phyloP scores from a whole-genome alignment of 2,888 invertebrate species.

The Coelogynopora nodosa region DNA sequence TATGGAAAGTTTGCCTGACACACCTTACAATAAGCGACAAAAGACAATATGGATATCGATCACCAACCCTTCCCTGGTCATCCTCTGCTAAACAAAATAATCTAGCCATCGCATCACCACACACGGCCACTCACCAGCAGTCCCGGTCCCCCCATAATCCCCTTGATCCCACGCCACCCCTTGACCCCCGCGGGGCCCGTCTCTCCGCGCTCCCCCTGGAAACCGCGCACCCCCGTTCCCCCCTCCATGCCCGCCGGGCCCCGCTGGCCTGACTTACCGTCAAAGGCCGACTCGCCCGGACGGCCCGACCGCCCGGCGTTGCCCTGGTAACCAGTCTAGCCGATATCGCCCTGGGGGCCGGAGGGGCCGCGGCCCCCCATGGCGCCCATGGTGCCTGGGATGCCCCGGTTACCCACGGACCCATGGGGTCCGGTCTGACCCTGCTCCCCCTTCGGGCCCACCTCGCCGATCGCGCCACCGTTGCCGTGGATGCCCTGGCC shows the following conservation, averaged over 20 bases:
- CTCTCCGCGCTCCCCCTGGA: not conserved
- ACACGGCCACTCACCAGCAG: not conserved
- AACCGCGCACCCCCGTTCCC: not conserved
- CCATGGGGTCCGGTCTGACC: not conserved
- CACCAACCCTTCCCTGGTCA: too few species aligned
- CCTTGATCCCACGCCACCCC: conserved; percentile 2
- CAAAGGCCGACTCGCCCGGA: not conserved
- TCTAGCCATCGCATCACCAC: not conserved
- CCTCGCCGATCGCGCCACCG: not conserved
- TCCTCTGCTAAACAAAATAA: too few species aligned
- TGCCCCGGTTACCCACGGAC: not conserved
- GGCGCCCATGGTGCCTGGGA: not conserved
- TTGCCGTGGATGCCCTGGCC: not conserved
- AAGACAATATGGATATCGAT: too few species aligned
- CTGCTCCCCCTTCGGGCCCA: not conserved
- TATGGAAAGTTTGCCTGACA: too few species aligned
- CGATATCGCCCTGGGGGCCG: not conserved
- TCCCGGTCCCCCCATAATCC: not conserved
- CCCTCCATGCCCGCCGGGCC: not conserved
- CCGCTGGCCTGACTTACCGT: not conserved
- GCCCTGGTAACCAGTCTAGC: not conserved
- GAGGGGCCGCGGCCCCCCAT: not conserved
- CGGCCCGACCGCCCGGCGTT: not conserved
- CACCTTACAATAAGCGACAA: too few species aligned
- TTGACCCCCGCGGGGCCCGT: not conserved